Evolutionary conservation across 30 jellyfish, hydroid and myxozoan species (phyloP).

Genomic region (Mastigias papua): DNA sequence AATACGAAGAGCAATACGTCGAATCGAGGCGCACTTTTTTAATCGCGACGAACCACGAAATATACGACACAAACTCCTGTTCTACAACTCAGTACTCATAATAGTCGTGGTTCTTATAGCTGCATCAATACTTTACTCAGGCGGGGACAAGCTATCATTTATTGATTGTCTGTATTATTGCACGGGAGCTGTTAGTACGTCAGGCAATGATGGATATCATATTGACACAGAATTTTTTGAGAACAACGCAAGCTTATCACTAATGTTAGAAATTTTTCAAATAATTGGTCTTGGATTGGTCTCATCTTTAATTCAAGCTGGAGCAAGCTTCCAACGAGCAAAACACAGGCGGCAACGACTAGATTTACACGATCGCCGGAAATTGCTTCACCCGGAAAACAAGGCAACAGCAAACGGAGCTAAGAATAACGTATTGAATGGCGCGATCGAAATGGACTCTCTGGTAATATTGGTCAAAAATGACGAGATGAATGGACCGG

Average conservation of each 20-base stretch:
- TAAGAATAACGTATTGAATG: constrained; percentile 18
- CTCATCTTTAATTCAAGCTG: constrained; percentile 70
- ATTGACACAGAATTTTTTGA: constrained; percentile 44
- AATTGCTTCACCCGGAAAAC: neutral
- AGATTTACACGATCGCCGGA: constrained; percentile 16
- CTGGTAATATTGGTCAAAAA: constrained; percentile 61
- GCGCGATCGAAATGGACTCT: constrained; percentile 71
- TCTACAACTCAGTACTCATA: constrained; percentile 31
- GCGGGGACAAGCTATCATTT: constrained; percentile 24
- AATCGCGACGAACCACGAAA: constrained; percentile 70
- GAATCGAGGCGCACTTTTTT: constrained; percentile 67
- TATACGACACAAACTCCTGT: constrained; percentile 62
- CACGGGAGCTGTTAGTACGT: constrained; percentile 49
- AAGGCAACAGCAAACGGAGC: constrained; percentile 43
- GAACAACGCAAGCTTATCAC: constrained; percentile 23
- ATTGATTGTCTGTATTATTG: constrained; percentile 46
- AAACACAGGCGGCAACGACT: constrained; percentile 63
- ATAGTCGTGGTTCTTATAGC: neutral
- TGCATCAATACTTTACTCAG: neutral
- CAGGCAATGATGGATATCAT: constrained; percentile 49
- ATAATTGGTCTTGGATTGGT: constrained; percentile 62
- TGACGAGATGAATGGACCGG: neutral
- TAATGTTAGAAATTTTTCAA: constrained; percentile 46
- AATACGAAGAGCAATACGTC: constrained; percentile 36
- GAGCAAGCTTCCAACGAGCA: constrained; percentile 50